These are phyloP conservation scores for Cololabis saira DNA, from an alignment of 2,113 vertebrate species.

Conservation along the genomic window DNA sequence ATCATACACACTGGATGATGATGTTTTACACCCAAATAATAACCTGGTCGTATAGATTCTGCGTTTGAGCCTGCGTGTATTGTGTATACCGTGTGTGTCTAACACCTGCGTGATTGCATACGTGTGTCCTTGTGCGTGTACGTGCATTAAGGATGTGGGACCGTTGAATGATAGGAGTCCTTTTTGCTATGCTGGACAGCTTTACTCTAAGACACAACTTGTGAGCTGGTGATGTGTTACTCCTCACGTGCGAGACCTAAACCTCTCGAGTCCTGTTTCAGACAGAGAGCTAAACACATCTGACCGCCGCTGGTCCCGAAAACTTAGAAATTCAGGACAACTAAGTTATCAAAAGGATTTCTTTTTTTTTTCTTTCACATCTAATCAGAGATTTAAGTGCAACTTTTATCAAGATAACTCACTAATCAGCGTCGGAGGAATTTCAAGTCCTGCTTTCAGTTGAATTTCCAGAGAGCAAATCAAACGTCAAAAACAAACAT, in stretches of 20 bases:
- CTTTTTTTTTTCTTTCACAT: no score
- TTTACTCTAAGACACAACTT: conserved; percentile 76
- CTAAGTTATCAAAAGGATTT: conserved; percentile 39
- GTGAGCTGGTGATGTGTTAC: conserved; percentile 81
- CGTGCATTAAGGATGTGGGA: conserved; percentile 37
- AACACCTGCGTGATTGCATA: conserved; percentile 26
- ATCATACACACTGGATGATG: conserved; percentile 82
- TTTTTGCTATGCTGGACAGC: conserved; percentile 82
- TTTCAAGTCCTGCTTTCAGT: conserved; percentile 20
- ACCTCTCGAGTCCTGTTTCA: conserved; percentile 58
- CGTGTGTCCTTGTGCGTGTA: conserved; percentile 16
- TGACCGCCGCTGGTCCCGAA: conserved; percentile 42
- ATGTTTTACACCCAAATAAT: conserved; percentile 66
- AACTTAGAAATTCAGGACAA: conserved; percentile 36
- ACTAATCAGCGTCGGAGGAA: conserved; percentile 33
- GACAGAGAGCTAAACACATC: conserved; percentile 70
- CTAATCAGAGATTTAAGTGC: conserved; percentile 56
- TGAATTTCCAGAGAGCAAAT: conserved; percentile 30
- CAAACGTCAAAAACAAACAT: conserved; percentile 27
- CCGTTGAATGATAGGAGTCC: conserved; percentile 58
- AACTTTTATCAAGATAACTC: conserved; percentile 28
- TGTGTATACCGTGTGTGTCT: conserved; percentile 18
- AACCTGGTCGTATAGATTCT: conserved; percentile 58
- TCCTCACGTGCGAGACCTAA: conserved; percentile 62
- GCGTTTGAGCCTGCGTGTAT: conserved; percentile 44